Base-by-base conservation (phyloP, 2,888 invertebrate species). In the Rhamnusium bicolor region DNA sequence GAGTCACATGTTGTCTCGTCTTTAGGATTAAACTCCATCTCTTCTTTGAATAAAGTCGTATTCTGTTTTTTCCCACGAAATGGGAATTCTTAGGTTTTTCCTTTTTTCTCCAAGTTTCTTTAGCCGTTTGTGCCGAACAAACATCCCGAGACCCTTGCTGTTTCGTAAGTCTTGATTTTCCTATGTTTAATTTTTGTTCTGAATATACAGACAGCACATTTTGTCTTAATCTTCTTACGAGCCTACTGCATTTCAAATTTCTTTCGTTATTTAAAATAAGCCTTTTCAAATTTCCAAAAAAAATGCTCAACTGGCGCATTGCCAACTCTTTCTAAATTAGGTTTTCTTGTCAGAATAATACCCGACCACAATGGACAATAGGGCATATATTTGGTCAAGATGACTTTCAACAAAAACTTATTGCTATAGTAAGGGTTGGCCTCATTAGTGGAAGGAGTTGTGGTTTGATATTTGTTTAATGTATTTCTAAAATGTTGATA, bases 171-270 rank as follows among this genome's bases (percentile, higher is more conserved):
- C 56, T 56, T 0, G 56, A 6, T 24, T 19, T 56, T 14, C 2
- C n/a, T 3, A 56, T 56, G 10, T 14, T 27, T 5, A 24, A 56
- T 56, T 56, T 24, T 14, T 56, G 24, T 56, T 56, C 27, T 5
- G 21, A 12, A 24, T n/a, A 56, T 2, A 27, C 27, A 8, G 56
- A 56, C 1, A 27, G 24, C 2, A 56, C 56, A 24, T n/a, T 24
- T 27, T 56, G n/a, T 12, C 56, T 56, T n/a, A 56, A 27, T 56
- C 24, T 56, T 27, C 56, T 56, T 2, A 56, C 14, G 27, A 56
- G 21, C 10, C 27, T 56, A 7, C 54, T 24, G 7, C 56, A 56
- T 56, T 56, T 56, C 21, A 56, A 14, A 4, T 56, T 56, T n/a
- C 24, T 56, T 27, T 56, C 24, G 24, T 56, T 56, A 27, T 56